phyloP scores from a whole-genome alignment of 2,797 vertebrate species.

The Manis javanica region DNA sequence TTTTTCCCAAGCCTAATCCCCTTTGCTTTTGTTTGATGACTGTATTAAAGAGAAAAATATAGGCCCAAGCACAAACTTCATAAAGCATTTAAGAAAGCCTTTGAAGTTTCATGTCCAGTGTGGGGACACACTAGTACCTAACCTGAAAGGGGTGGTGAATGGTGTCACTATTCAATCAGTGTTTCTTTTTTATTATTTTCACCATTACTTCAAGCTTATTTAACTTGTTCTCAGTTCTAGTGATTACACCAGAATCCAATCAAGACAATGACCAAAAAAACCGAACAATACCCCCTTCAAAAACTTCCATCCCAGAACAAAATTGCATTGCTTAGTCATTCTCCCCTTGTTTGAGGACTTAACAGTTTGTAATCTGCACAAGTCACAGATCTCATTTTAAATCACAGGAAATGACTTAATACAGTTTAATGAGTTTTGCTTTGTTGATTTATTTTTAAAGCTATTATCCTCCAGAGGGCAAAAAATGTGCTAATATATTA shows the following conservation, averaged over 20 bases:
- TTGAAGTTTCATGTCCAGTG: background rate
- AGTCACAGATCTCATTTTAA: background rate
- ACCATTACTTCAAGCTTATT: conserved; percentile 15
- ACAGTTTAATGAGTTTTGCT: conserved; percentile 34
- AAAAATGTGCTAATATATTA: background rate
- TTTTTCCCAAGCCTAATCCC: background rate
- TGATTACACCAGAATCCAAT: background rate
- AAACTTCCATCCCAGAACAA: background rate
- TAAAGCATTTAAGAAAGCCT: background rate
- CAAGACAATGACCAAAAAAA: background rate
- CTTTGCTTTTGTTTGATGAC: conserved; percentile 21
- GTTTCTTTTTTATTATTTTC: conserved; percentile 34
- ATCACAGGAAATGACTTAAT: background rate
- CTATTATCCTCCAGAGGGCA: conserved; percentile 1
- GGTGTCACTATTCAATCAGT: background rate
- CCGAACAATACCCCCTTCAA: background rate
- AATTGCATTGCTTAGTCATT: background rate
- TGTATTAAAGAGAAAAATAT: background rate
- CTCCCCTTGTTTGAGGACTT: background rate
- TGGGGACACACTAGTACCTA: background rate
- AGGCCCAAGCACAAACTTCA: background rate
- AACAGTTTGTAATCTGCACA: background rate
- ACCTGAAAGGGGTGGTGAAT: background rate
- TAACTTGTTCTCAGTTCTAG: background rate
- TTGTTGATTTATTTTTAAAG: conserved; percentile 51